Conservation (phyloP, 2,113 vertebrate genomes). For the Copsychus sechellarum region DNA sequence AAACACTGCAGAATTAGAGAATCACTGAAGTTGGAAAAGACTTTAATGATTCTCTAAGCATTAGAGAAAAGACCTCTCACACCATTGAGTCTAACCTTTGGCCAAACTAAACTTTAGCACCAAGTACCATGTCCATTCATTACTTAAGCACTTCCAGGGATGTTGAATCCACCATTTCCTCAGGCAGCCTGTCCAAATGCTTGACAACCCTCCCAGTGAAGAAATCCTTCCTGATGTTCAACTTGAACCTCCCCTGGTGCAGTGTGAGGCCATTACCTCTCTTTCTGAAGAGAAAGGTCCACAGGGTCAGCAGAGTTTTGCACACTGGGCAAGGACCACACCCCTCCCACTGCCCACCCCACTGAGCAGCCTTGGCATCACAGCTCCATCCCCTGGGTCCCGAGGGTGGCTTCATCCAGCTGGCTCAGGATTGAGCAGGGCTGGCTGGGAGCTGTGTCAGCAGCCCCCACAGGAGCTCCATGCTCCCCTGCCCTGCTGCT, state of each 20-base stretch:
- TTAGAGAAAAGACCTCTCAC: background rate
- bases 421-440: background rate
- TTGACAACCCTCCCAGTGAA: background rate
- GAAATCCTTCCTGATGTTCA: background rate
- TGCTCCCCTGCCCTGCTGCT: background rate
- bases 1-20: background rate
- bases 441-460: background rate
- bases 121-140: rapidly evolving
- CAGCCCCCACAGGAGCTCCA: rapidly evolving
- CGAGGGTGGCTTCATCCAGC: background rate
- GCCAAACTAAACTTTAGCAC: background rate
- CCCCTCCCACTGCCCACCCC: background rate
- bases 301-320: background rate
- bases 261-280: background rate
- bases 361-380: background rate
- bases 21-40: background rate
- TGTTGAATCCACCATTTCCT: background rate
- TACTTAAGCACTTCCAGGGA: background rate
- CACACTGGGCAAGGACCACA: rapidly evolving
- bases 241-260: background rate
- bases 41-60: too few relatives aligned
- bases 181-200: too few relatives aligned
- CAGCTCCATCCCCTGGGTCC: background rate
- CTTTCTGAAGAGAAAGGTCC: background rate
- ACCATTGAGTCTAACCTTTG: background rate